Conservation (phyloP, 2,888 invertebrate species). For the Temnothorax rugatulus region DNA sequence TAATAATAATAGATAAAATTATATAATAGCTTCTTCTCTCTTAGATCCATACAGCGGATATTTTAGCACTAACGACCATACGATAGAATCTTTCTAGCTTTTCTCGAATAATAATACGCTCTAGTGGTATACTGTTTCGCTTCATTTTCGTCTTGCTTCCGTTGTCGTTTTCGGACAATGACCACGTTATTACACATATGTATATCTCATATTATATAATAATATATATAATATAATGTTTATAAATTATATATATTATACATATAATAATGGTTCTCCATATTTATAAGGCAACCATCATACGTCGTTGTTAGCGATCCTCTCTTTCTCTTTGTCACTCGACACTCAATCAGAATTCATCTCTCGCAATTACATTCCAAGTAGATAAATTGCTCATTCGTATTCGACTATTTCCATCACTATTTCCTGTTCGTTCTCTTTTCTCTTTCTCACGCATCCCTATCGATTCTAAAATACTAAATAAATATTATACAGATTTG, state of each 20-base stretch:
- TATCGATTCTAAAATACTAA: conserved; percentile 68
- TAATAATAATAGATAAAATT: conserved; percentile 84
- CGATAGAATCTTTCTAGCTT: conserved; percentile 77
- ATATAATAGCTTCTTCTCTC: conserved; percentile 84
- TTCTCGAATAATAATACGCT: conserved; percentile 70
- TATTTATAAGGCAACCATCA: conserved; percentile 74
- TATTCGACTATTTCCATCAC: background rate
- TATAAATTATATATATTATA: conserved; percentile 61
- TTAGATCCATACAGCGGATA: conserved; percentile 82
- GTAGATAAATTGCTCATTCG: conserved; percentile 44
- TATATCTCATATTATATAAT: conserved; percentile 55
- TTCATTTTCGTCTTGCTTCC: conserved; percentile 36
- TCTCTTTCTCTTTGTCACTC: conserved; percentile 22
- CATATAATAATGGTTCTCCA: conserved; percentile 65
- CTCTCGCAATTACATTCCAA: conserved; percentile 58
- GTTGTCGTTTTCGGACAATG: conserved; percentile 61
- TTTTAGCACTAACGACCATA: conserved; percentile 79
- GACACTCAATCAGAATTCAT: conserved; percentile 1
- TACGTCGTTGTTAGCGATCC: conserved; percentile 60
- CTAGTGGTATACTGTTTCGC: conserved; percentile 68
- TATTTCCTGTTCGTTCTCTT: conserved; percentile 17
- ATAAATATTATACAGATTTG: conserved; percentile 81
- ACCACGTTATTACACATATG: conserved; percentile 56
- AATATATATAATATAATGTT: conserved; percentile 64
- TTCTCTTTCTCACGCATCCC: conserved; percentile 20